Percentiles rank a stretch among this genome's conserved stretches.
These are phyloP conservation scores for Ranitomeya imitator DNA, from an alignment of 2,113 vertebrate species.

Conservation along the genomic window DNA sequence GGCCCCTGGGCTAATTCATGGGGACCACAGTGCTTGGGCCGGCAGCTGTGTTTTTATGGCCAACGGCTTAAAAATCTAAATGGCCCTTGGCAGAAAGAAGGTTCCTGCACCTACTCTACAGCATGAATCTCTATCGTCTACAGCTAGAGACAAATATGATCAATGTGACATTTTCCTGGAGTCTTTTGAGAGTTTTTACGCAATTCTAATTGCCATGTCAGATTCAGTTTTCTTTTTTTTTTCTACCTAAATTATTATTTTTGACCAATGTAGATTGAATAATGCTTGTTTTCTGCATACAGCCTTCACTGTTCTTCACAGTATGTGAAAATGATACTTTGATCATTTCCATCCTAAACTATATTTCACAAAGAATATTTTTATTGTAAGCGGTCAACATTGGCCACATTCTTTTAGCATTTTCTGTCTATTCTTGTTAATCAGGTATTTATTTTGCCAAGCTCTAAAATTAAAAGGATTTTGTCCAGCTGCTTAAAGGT, in stretches of 20 bases:
- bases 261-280: background rate
- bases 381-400: background rate
- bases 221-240: background rate
- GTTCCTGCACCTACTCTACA: no score
- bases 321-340: background rate
- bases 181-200: no score
- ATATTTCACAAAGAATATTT: background rate
- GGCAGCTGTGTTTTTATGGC: no score
- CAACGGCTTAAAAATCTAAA: no score
- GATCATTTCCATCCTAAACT: no score
- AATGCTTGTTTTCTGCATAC: background rate
- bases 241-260: background rate
- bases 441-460: slow-evolving; percentile 29
- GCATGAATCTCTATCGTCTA: no score
- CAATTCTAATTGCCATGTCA: no score
- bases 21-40: no score
- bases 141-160: no score
- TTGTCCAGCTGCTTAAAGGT: slow-evolving; percentile 34
- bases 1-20: no score
- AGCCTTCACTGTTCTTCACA: background rate
- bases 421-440: slow-evolving; percentile 2
- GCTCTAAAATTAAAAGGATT: slow-evolving; percentile 23
- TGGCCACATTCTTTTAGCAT: background rate
- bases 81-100: no score
- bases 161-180: no score